Percentiles rank a stretch among this genome's conserved stretches.
Conservation (phyloP, 2,113 vertebrate species). For the Onychorhynchus coronatus region DNA sequence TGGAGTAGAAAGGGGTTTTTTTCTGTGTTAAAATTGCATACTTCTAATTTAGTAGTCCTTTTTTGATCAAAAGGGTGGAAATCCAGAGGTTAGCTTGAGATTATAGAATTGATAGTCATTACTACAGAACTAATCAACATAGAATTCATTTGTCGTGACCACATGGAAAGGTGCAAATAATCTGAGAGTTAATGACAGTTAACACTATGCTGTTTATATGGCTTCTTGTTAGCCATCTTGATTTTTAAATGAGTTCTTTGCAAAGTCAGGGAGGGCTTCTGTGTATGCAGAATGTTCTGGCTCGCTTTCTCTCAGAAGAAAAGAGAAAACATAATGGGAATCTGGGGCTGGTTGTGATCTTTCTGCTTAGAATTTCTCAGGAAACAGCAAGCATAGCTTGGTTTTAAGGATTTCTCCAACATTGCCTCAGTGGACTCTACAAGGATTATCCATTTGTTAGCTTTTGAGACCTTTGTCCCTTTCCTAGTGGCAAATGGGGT, state of each 20-base stretch:
- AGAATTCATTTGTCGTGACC: not conserved
- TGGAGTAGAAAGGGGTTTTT: not conserved
- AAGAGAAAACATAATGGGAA: not conserved
- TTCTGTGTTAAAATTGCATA: not conserved
- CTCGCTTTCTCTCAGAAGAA: not conserved
- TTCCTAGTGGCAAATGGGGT: not conserved
- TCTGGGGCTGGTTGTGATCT: not conserved
- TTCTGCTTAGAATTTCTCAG: not conserved
- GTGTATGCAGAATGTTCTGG: not conserved
- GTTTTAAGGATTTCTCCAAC: not conserved
- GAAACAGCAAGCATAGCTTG: not conserved
- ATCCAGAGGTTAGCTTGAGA: not conserved
- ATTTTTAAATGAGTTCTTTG: not conserved
- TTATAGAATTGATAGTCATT: not conserved
- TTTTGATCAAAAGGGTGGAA: not conserved
- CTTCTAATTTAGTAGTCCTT: not conserved
- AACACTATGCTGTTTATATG: not conserved
- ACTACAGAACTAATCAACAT: not conserved
- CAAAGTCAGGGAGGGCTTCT: not conserved
- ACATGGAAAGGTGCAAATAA: not conserved
- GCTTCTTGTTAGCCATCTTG: not conserved
- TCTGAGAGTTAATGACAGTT: not conserved
- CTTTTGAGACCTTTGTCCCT: not conserved
- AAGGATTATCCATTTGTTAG: not conserved
- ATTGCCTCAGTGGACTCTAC: rapidly evolving